Percentiles rank a stretch among this genome's conserved stretches.
These are phyloP conservation scores for Melanchra persicariae DNA, from an alignment of 2,888 invertebrate genomes.

Conservation along the genomic window DNA sequence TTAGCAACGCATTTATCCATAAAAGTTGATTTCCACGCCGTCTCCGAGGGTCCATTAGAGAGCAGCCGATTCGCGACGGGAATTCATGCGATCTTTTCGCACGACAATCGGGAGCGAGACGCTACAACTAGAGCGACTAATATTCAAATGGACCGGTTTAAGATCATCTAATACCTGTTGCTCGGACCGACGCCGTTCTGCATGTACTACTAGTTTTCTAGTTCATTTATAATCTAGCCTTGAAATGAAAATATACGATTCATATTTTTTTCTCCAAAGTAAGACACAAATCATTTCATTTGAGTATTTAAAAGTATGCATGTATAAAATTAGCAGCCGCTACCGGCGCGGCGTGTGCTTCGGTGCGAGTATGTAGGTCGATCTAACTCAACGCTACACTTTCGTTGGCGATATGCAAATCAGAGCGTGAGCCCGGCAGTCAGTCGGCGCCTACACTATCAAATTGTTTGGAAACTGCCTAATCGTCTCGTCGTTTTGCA, in stretches of 20 bases:
- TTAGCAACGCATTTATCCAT: constrained; percentile 82
- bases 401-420: constrained; percentile 87
- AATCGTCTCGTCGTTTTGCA: constrained; percentile 70
- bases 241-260: constrained; percentile 59
- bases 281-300: constrained; percentile 20
- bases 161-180: constrained; percentile 72
- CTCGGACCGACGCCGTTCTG: constrained; percentile 69
- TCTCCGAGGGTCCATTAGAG: constrained; percentile 79
- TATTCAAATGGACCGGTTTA: constrained; percentile 84
- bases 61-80: constrained; percentile 78
- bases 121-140: constrained; percentile 87
- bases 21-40: constrained; percentile 83
- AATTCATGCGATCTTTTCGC: constrained; percentile 83
- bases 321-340: constrained; percentile 52
- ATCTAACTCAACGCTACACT: constrained; percentile 83
- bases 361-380: constrained; percentile 74
- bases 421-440: constrained; percentile 82
- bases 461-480: constrained; percentile 74
- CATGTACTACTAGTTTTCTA: constrained; percentile 76
- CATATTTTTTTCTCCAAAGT: constrained; percentile 49
- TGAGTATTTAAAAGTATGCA: constrained; percentile 36
- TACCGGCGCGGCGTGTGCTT: constrained; percentile 49
- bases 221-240: constrained; percentile 69
- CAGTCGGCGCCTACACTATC: constrained; percentile 73
- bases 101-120: constrained; percentile 88